Evolutionary conservation across 2,797 vertebrate genomes (phyloP).

Genomic region (Thamnophis elegans): DNA sequence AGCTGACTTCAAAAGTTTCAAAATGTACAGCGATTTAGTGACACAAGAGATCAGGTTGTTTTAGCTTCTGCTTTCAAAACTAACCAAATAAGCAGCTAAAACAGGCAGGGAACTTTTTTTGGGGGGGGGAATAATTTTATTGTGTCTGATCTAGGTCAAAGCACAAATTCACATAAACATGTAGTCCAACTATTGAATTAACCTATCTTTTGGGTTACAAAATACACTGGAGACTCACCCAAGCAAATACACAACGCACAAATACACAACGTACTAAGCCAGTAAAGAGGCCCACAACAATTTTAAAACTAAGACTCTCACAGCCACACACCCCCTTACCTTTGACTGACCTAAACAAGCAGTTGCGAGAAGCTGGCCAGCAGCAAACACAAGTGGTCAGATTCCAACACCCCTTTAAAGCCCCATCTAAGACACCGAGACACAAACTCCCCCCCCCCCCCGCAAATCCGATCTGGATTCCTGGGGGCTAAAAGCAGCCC

Average conservation of each 20-base stretch:
- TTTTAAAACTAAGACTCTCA: neutral
- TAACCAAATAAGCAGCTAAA: neutral
- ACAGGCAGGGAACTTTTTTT: neutral
- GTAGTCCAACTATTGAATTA: neutral
- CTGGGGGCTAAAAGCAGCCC: neutral
- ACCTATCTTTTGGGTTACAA: neutral
- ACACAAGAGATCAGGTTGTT: neutral
- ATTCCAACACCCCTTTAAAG: neutral
- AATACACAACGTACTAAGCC: neutral
- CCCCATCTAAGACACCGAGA: neutral
- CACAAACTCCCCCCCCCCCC: neutral
- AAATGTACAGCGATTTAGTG: neutral
- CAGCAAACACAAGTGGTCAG: neutral
- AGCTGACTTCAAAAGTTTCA: neutral
- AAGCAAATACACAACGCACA: neutral
- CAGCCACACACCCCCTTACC: neutral
- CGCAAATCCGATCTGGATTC: neutral
- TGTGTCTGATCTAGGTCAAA: neutral
- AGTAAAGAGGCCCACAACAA: neutral
- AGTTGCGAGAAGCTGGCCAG: neutral
- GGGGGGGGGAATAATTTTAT: too few species aligned
- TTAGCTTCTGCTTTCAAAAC: neutral
- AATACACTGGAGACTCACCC: neutral
- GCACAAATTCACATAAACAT: neutral
- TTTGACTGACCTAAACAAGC: too few species aligned